Evolutionary conservation across 1,140 invertebrate species (phyloP).

Genomic region (Drosophila pseudoananassae): DNA sequence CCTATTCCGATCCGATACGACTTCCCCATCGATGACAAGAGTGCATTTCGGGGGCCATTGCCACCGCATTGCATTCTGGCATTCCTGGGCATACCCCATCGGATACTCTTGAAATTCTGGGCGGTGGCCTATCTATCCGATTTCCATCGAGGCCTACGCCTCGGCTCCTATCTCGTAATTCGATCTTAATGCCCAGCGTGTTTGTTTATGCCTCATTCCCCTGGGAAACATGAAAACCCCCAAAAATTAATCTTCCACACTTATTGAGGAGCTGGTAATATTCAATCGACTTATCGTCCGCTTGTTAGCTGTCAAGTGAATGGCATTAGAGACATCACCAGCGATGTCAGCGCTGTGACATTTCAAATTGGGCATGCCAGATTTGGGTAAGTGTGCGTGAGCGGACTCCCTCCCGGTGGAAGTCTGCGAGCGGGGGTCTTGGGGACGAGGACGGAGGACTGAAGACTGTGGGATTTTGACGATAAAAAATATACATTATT

Average conservation of each 20-base stretch:
- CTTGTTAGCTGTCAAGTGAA: slow-evolving; percentile 78
- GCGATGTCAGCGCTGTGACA: slow-evolving; percentile 68
- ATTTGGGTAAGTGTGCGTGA: slow-evolving; percentile 37
- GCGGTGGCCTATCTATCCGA: slow-evolving; percentile 37
- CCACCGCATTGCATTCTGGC: slow-evolving; percentile 58
- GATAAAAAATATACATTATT: slow-evolving; percentile 32
- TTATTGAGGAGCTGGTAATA: slow-evolving; percentile 58
- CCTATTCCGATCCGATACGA: neutral
- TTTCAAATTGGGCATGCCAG: slow-evolving; percentile 74
- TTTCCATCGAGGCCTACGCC: slow-evolving; percentile 43
- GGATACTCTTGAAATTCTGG: slow-evolving; percentile 19
- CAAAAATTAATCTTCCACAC: slow-evolving; percentile 72
- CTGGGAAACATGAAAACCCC: slow-evolving; percentile 23
- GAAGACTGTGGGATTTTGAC: slow-evolving; percentile 23
- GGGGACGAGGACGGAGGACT: neutral
- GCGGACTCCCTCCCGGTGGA: slow-evolving; percentile 1
- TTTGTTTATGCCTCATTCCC: slow-evolving; percentile 51
- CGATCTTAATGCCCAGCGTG: slow-evolving; percentile 77
- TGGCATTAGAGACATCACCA: slow-evolving; percentile 58
- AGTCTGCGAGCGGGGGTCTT: neutral
- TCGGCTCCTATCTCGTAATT: slow-evolving; percentile 73
- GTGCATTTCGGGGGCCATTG: slow-evolving; percentile 56
- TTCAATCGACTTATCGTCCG: slow-evolving; percentile 76
- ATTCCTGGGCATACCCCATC: slow-evolving; percentile 34
- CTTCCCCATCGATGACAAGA: slow-evolving; percentile 1